phyloP scores from a whole-genome alignment of 2,888 invertebrate genomes.

The Tridacna gigas region DNA sequence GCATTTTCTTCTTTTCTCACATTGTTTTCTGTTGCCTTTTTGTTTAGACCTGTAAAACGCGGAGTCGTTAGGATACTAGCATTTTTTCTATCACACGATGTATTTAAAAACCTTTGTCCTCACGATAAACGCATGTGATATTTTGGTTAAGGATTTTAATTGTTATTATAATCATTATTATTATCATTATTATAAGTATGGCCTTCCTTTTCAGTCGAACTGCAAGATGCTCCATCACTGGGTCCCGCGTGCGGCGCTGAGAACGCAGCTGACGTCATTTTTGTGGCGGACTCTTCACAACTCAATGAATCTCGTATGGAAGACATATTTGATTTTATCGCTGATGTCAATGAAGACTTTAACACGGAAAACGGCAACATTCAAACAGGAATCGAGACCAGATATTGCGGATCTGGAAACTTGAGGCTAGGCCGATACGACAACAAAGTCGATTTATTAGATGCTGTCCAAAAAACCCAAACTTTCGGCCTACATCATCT shows the following conservation, averaged over 20 bases:
- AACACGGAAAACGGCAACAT: conserved; percentile 71
- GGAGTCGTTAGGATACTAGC: no score
- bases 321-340: conserved; percentile 68
- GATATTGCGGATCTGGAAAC: conserved; percentile 70
- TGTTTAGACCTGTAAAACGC: no score
- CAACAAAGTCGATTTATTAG: conserved; percentile 50
- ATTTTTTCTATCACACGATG: no score
- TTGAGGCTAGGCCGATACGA: conserved; percentile 65
- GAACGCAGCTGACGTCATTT: conserved; percentile 76
- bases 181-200: no score
- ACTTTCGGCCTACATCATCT: conserved; percentile 54
- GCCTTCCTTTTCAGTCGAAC: conserved; percentile 11
- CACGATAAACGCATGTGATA: no score
- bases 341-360: conserved; percentile 68
- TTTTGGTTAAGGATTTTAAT: no score
- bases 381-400: conserved; percentile 72
- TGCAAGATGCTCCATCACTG: conserved; percentile 31
- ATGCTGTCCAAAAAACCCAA: conserved; percentile 51
- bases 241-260: conserved; percentile 63
- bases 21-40: no score
- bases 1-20: no score
- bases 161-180: no score
- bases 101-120: no score
- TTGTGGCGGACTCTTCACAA: conserved; percentile 71
- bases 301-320: conserved; percentile 54